These are phyloP conservation scores for Pseudomyrmex concolor DNA, from an alignment of 1,140 invertebrate species.

Conservation along the genomic window DNA sequence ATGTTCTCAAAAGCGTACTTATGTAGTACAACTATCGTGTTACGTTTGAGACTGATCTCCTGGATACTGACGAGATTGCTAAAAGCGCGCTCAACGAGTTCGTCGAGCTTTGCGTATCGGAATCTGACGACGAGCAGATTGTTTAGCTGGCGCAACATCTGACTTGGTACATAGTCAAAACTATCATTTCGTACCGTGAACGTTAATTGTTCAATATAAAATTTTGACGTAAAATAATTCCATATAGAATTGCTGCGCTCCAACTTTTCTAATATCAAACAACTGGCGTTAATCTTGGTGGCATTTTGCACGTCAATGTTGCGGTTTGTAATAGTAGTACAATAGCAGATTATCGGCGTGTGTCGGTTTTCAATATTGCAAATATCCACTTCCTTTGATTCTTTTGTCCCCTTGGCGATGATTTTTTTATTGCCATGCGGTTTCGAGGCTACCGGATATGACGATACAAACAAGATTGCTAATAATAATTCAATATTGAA, in stretches of 20 bases:
- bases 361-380: conserved; percentile 81
- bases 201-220: conserved; percentile 88
- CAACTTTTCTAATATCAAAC: conserved; percentile 88
- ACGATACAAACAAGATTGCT: conserved; percentile 57
- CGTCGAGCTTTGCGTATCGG: conserved; percentile 89
- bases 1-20: conserved; percentile 89
- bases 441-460: conserved; percentile 67
- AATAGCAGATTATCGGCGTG: conserved; percentile 84
- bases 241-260: conserved; percentile 88
- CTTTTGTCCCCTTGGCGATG: conserved; percentile 47
- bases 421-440: conserved; percentile 75
- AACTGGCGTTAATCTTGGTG: conserved; percentile 83
- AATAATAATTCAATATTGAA: conserved; percentile 70
- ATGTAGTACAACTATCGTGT: conserved; percentile 88
- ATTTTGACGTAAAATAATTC: conserved; percentile 89
- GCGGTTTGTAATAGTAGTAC: conserved; percentile 67
- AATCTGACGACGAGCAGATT: conserved; percentile 88
- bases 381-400: conserved; percentile 81
- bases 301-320: conserved; percentile 77
- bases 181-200: conserved; percentile 89
- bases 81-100: conserved; percentile 88
- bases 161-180: conserved; percentile 89
- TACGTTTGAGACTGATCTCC: conserved; percentile 88
- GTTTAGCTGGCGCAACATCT: conserved; percentile 88
- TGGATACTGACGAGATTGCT: conserved; percentile 89